Base-by-base conservation (phyloP, 2,888 invertebrate species). In the Eudasyphora cyanicolor region DNA sequence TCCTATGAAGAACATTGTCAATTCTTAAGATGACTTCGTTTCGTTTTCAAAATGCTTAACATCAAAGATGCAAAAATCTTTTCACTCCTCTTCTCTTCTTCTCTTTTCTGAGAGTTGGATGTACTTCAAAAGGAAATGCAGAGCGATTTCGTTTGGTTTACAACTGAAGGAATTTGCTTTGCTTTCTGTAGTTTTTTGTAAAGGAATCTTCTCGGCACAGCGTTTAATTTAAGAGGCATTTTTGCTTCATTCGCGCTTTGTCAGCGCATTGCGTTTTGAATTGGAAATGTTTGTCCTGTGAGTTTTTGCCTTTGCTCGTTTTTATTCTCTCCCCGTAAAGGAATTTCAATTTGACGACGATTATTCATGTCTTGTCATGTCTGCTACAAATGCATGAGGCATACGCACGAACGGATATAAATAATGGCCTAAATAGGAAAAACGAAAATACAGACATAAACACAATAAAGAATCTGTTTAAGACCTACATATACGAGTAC, bases 151-250 rank as follows among this genome's bases (percentile, higher is more conserved):
- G n/a, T n/a, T n/a, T n/a, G 45, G n/a, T 45, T 45, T 7, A n/a
- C n/a, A 6, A 14, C n/a, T 5, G 45, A 5, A n/a, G n/a, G n/a
- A 45, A 45, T 51, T 21, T 21, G 19, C 21, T 51, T 19, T 51
- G 51, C 19, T 8, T 17, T 24, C 24, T 24, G 3, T 27, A 27
- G 24, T 38, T 35, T 35, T 10, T 35, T 12, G n/a, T n/a, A n/a
- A n/a, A 19, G 19, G 21, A 64, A 19, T 64, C 64, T 12, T 64
- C 19, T 64, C 8, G 32, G n/a, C 29, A 32, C 29, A 14, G 32
- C 32, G 38, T 64, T 64, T 64, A 64, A 64, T 10, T 64, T 38
- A 64, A 35, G 35, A 62, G 64, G 2, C 35, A 24, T 57, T 57
- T 32, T 62, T 54, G 14, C n/a, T 49, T 49, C 29, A n/a, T 27